Base-by-base conservation (phyloP, 1,140 invertebrate genomes). In the Bombus confusus region DNA sequence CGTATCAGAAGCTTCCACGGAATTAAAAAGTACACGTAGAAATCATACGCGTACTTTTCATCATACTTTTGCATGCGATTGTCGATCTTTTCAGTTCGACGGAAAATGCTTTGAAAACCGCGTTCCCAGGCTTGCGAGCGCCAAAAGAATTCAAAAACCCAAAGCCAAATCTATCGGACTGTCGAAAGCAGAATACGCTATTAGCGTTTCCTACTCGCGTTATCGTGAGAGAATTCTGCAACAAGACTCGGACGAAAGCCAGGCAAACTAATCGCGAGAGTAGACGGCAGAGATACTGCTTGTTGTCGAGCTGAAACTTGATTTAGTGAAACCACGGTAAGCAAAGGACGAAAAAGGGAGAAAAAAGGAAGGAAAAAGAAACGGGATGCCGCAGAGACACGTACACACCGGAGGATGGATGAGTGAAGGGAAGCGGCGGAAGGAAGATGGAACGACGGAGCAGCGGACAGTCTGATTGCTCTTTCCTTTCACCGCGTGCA, bases 391-490 rank as follows among this genome's bases (percentile, higher is more conserved):
- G 8, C 13, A 37, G 64, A 37, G 68, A 59, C 52, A n/a, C 47
- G n/a, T 72, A 31, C 15, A 18, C 25, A 41, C 3, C 37, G 69
- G 62, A 73, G 71, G 69, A 87, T 39, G 75, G 75, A 85, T 22
- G 79, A 39, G 41, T 18, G 15, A 59, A 69, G 76, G 66, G 77
- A 47, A 31, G 34, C 22, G 37, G n/a, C 1, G 25, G 39, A 59
- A 62, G 43, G 72, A 37, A 31, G n/a, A 78, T 37, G 18, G 73
- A 52, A 82, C 57, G 75, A 64, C 47, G 47, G 64, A 79, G 64
- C 52, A 77, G 74, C 81, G 69, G 85, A 80, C 83, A 76, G 76
- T 80, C 84, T 81, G 87, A 90, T 89, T 86, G 88, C 83, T 86
- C 69, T 86, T 89, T 80, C 83, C 82, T 83, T 86, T 73, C 75